Evolutionary conservation across 2,797 vertebrate genomes (phyloP).

Genomic region (Antennarius maculatus): DNA sequence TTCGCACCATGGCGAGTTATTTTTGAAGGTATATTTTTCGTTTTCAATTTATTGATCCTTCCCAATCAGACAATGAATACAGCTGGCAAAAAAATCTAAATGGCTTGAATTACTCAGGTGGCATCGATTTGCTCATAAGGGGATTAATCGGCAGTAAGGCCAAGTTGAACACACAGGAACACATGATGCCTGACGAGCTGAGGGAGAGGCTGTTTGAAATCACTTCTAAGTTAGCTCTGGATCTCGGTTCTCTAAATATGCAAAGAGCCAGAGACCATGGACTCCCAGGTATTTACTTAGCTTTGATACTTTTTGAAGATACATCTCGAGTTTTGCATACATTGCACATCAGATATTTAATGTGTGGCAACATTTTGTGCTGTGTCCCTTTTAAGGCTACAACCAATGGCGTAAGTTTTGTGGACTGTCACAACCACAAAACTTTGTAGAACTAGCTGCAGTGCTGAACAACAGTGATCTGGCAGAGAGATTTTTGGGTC

Average conservation of each 20-base stretch:
- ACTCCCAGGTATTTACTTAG: constrained; percentile 80
- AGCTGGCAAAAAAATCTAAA: not conserved
- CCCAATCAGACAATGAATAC: not conserved
- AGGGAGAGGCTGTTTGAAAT: constrained; percentile 78
- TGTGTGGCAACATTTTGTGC: not conserved
- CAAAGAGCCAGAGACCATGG: constrained; percentile 89
- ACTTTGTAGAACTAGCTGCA: constrained; percentile 52
- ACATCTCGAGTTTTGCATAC: not conserved
- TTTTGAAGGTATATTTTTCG: constrained; percentile 76
- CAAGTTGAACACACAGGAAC: constrained; percentile 74
- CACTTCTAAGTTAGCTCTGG: constrained; percentile 64
- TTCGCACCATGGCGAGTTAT: constrained; percentile 84
- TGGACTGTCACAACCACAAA: constrained; percentile 82
- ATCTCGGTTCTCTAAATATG: constrained; percentile 88
- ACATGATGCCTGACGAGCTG: constrained; percentile 73
- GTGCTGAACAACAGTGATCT: constrained; percentile 77
- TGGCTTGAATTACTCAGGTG: constrained; percentile 63
- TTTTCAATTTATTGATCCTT: not conserved
- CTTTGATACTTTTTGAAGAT: not conserved
- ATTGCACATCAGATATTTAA: not conserved
- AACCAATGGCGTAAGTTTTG: constrained; percentile 89
- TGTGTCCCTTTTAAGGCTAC: constrained; percentile 79
- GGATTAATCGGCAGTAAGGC: constrained; percentile 70
- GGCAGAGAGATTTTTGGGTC: constrained; percentile 75
- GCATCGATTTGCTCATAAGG: constrained; percentile 78